These are phyloP conservation scores for Brachionus calyciflorus DNA, from an alignment of 1,140 invertebrate species.

Conservation along the genomic window DNA sequence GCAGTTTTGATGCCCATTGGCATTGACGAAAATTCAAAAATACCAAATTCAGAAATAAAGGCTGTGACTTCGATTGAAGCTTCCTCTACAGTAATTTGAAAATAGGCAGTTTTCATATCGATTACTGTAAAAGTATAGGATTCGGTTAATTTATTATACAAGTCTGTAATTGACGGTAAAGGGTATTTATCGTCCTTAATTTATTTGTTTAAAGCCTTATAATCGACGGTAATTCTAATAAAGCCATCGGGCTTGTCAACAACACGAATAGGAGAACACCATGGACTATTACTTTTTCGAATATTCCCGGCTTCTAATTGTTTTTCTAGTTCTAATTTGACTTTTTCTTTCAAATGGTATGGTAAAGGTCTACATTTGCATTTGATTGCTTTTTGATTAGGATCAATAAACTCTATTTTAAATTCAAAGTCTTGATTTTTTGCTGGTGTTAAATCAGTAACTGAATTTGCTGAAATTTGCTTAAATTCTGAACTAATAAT, in stretches of 20 bases:
- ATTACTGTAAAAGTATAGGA: background rate
- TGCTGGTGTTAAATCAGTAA: too few relatives aligned
- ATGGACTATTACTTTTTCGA: background rate
- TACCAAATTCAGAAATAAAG: background rate
- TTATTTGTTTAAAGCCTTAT: background rate
- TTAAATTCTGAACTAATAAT: too few relatives aligned
- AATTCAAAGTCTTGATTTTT: too few relatives aligned
- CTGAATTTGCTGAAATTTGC: too few relatives aligned
- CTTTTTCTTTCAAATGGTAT: background rate
- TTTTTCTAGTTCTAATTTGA: background rate
- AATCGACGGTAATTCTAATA: background rate
- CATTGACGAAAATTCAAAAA: constrained; percentile 43
- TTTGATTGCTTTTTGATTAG: too few relatives aligned
- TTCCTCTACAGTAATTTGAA: background rate
- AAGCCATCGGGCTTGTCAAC: background rate
- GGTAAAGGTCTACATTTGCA: background rate
- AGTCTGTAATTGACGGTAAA: background rate
- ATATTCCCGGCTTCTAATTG: background rate
- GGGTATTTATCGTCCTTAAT: background rate
- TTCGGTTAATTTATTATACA: background rate
- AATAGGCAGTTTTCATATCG: background rate
- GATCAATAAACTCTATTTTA: too few relatives aligned
- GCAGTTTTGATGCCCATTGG: constrained; percentile 29
- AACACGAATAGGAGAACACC: background rate
- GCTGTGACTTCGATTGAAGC: background rate